These are phyloP conservation scores for Gambelia wislizenii DNA, from an alignment of 2,797 vertebrate genomes.

Conservation along the genomic window DNA sequence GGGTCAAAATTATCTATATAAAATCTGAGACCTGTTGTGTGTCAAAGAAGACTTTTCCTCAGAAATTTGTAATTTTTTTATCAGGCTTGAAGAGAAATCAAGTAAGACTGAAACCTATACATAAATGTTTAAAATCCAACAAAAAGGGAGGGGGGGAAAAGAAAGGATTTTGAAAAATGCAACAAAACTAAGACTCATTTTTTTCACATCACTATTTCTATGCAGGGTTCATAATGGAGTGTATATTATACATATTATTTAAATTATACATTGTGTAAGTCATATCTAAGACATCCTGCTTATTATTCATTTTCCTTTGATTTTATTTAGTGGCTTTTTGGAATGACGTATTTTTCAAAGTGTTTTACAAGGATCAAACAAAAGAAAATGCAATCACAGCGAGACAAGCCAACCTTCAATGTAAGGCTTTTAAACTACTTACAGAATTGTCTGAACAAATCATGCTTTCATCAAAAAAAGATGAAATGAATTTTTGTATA, in stretches of 20 bases:
- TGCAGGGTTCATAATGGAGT: too few relatives aligned
- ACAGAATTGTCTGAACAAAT: background rate
- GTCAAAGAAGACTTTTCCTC: too few relatives aligned
- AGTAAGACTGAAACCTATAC: too few relatives aligned
- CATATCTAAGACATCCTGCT: background rate
- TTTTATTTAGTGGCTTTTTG: background rate
- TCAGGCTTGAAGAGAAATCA: too few relatives aligned
- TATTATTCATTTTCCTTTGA: background rate
- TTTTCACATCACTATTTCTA: too few relatives aligned
- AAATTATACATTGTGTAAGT: background rate
- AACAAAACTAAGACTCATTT: too few relatives aligned
- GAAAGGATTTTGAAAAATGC: too few relatives aligned
- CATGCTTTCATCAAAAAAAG: background rate
- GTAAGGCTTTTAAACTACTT: background rate
- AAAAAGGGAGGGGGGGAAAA: too few relatives aligned
- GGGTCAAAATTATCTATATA: too few relatives aligned
- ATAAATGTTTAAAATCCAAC: too few relatives aligned
- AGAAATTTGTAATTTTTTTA: too few relatives aligned
- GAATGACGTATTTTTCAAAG: slow-evolving; percentile 8
- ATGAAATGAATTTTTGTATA: background rate
- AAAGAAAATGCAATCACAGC: background rate
- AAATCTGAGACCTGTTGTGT: too few relatives aligned
- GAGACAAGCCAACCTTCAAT: slow-evolving; percentile 10
- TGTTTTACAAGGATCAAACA: background rate
- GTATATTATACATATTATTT: background rate